Percentiles rank a stretch among this genome's conserved stretches.
These are phyloP conservation scores for Gambusia yucatana DNA, from an alignment of 2,797 vertebrate genomes.

Conservation along the genomic window DNA sequence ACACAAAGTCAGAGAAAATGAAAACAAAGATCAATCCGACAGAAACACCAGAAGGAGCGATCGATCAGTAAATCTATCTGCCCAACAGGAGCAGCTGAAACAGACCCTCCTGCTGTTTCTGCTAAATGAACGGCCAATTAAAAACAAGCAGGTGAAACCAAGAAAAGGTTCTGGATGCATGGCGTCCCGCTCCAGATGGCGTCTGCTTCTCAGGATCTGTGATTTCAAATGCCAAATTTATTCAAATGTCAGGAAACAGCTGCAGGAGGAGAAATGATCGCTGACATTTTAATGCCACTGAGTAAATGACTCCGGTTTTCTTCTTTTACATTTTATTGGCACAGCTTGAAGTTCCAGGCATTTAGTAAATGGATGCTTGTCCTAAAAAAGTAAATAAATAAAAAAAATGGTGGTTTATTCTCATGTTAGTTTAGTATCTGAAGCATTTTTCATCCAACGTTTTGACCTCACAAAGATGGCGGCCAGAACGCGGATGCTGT, in stretches of 20 bases:
- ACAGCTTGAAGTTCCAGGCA: neutral
- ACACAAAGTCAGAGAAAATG: neutral
- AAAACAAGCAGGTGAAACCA: neutral
- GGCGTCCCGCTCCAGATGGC: neutral
- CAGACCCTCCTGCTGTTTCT: neutral
- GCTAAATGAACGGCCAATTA: neutral
- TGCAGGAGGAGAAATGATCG: conserved; percentile 19
- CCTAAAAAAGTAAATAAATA: neutral
- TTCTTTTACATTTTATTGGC: neutral
- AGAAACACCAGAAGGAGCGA: neutral
- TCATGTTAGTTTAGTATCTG: neutral
- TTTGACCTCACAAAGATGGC: neutral
- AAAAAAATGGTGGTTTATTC: neutral
- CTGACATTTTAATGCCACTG: conserved; percentile 32
- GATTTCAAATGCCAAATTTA: conserved; percentile 26
- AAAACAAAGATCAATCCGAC: neutral
- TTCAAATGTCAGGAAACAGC: conserved; percentile 35
- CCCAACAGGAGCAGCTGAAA: neutral
- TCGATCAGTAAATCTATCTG: neutral
- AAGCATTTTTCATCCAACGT: neutral
- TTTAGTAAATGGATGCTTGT: neutral
- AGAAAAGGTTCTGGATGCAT: neutral
- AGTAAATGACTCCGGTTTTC: neutral
- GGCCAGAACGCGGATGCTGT: neutral
- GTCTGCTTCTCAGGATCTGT: conserved; percentile 1